Percentiles rank a stretch among this genome's conserved stretches.
These are phyloP conservation scores for Melieria crassipennis DNA, from an alignment of 2,888 invertebrate species.

Conservation along the genomic window DNA sequence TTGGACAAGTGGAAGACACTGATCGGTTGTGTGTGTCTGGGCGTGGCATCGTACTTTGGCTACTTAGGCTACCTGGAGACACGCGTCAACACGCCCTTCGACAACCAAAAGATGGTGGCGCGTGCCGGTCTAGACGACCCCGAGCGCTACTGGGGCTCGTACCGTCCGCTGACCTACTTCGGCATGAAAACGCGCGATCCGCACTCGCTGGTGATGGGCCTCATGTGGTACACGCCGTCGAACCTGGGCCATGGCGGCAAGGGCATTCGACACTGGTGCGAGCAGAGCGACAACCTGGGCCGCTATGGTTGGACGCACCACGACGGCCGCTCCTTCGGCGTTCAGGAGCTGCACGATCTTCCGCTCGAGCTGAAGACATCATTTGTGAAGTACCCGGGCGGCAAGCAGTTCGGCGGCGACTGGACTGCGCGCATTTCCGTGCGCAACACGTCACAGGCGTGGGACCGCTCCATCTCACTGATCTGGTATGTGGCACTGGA, in stretches of 20 bases:
- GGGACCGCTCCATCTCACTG: conserved; percentile 68
- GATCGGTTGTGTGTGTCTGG: conserved; percentile 72
- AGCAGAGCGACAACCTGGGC: conserved; percentile 83
- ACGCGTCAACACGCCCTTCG: conserved; percentile 85
- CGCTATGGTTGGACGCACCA: conserved; percentile 92
- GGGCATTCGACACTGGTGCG: conserved; percentile 92
- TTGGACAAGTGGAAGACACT: conserved; percentile 71
- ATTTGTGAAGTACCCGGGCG: conserved; percentile 86
- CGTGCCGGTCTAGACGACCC: conserved; percentile 77
- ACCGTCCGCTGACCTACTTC: conserved; percentile 88
- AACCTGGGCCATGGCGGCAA: conserved; percentile 75
- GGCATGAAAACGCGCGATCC: conserved; percentile 92
- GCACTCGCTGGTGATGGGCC: conserved; percentile 86
- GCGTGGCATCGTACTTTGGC: conserved; percentile 78
- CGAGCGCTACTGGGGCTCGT: conserved; percentile 93
- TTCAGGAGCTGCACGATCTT: conserved; percentile 87
- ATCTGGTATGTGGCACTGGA: conserved; percentile 88
- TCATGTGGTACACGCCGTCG: conserved; percentile 95
- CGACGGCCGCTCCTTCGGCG: conserved; percentile 91
- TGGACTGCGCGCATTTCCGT: conserved; percentile 89
- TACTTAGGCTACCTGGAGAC: conserved; percentile 88
- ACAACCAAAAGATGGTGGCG: conserved; percentile 79
- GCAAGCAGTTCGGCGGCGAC: conserved; percentile 87
- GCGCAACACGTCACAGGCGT: conserved; percentile 58
- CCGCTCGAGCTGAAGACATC: conserved; percentile 82